Conservation (phyloP, 2,113 vertebrate species). For the Rostratula benghalensis region DNA sequence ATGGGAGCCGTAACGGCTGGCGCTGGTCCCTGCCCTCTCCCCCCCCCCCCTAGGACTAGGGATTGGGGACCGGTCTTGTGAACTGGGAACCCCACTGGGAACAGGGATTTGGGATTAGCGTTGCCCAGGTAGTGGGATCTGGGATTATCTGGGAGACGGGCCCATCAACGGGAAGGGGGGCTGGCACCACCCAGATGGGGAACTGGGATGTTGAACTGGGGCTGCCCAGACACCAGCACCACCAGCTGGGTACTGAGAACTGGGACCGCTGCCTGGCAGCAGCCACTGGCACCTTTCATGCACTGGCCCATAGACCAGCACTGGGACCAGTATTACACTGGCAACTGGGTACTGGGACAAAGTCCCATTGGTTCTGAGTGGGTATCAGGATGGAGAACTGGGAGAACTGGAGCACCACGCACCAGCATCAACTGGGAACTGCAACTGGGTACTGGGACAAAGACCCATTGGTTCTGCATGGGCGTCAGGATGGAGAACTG, state of each 20-base stretch:
- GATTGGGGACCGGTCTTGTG: background rate
- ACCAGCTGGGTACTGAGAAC: background rate
- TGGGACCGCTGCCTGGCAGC: background rate
- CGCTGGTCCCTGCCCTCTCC: fast-evolving
- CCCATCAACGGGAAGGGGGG: background rate
- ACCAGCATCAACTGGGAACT: background rate
- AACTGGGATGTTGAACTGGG: background rate
- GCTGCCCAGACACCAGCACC: background rate
- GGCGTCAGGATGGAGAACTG: background rate
- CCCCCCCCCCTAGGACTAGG: too few species aligned
- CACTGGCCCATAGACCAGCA: background rate
- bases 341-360: background rate
- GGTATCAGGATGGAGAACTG: background rate
- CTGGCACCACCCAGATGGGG: background rate
- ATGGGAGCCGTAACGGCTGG: background rate
- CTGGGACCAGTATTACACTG: background rate
- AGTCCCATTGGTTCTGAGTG: background rate
- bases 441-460: background rate
- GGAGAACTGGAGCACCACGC: background rate
- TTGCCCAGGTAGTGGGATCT: too few species aligned
- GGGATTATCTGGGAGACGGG: background rate
- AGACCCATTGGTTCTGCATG: background rate
- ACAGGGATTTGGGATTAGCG: fast-evolving
- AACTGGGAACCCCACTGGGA: background rate
- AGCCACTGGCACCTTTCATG: background rate